Evolutionary conservation across 2,888 invertebrate genomes (phyloP), one percentile per base, ranked within the genome.

Genomic region (Dryobotodes eremita): DNA sequence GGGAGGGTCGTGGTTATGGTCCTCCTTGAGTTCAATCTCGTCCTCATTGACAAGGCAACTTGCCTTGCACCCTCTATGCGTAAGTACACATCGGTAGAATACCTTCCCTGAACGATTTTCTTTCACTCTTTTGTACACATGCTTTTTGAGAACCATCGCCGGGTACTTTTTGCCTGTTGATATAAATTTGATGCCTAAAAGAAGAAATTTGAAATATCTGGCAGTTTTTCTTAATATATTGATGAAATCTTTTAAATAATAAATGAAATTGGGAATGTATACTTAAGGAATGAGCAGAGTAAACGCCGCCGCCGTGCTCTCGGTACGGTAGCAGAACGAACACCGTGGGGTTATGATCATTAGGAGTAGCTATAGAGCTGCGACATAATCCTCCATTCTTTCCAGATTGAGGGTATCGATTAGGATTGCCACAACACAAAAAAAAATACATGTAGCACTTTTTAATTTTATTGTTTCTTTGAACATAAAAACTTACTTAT

Each of bases 51-150:
- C 59, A 15, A 84, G 64, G 26, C 83, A 85, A 74, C 84, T 86
- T 5, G 91, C 89, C 36, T 70, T 88, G 75, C 94, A 94, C 0
- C 94, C 93, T 4, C 88, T 86, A 66, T 94, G 93, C 0, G 88
- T 83, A 83, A 91, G 89, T 11, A 91, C 91, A 71, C 94, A 94
- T 53, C 91, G 87, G 90, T 93, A 93, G 75, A 91, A 91, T 2
- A 92, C 86, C 71, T 90, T 91, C 11, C 93, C 93, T 0, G 86
- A 87, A n/a, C 85, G 84, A 78, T 92, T 92, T 61, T 84, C 80
- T 75, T 89, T 92, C 0, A 92, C 88, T 31, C 90, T 86, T 73
- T 94, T 93, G 83, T 93, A 94, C 0, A 90, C 89, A 71, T 91
- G 89, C 0, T 89, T 84, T 23, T 90, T 86, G 42, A 91, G 78